Percentiles rank a stretch among this genome's conserved stretches.
Conservation (phyloP, 1,140 invertebrate genomes). For the Saxidomus purpurata region DNA sequence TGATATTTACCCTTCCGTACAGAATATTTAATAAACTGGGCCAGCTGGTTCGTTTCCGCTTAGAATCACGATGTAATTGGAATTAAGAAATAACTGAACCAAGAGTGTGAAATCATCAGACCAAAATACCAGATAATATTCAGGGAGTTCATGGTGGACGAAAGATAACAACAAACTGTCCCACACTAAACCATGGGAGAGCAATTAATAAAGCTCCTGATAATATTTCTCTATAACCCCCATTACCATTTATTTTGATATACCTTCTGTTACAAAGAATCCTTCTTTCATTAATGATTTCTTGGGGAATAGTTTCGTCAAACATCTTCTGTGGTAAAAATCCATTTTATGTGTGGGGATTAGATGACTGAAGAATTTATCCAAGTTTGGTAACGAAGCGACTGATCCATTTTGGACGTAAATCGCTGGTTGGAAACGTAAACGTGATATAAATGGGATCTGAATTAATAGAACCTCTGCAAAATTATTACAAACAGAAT, state of each 20-base stretch:
- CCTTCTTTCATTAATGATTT: slow-evolving; percentile 56
- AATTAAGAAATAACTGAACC: slow-evolving; percentile 20
- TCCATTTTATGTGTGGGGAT: slow-evolving; percentile 53
- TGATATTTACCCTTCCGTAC: too few species aligned
- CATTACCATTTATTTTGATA: slow-evolving; percentile 59
- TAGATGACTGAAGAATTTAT: slow-evolving; percentile 36
- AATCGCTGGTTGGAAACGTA: slow-evolving; percentile 35
- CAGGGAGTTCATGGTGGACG: neutral
- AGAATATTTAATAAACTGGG: slow-evolving; percentile 61
- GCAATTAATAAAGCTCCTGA: slow-evolving; percentile 54
- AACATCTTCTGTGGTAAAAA: slow-evolving; percentile 31
- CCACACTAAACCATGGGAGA: slow-evolving; percentile 44
- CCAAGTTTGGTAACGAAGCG: slow-evolving; percentile 5
- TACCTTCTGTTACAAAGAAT: slow-evolving; percentile 65
- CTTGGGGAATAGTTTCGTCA: slow-evolving; percentile 41
- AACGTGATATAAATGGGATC: slow-evolving; percentile 63
- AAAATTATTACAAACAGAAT: slow-evolving; percentile 69
- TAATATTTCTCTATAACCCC: slow-evolving; percentile 49
- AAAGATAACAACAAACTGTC: slow-evolving; percentile 38
- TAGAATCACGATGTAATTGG: slow-evolving; percentile 34
- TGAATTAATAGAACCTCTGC: slow-evolving; percentile 65
- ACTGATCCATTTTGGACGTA: neutral
- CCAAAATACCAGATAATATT: slow-evolving; percentile 60
- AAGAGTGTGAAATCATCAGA: slow-evolving; percentile 35
- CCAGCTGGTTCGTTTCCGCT: slow-evolving; percentile 65